Percentiles rank a stretch among this genome's conserved stretches.
Conservation (phyloP, 2,888 invertebrate genomes). For the Calameuta pallipes region DNA sequence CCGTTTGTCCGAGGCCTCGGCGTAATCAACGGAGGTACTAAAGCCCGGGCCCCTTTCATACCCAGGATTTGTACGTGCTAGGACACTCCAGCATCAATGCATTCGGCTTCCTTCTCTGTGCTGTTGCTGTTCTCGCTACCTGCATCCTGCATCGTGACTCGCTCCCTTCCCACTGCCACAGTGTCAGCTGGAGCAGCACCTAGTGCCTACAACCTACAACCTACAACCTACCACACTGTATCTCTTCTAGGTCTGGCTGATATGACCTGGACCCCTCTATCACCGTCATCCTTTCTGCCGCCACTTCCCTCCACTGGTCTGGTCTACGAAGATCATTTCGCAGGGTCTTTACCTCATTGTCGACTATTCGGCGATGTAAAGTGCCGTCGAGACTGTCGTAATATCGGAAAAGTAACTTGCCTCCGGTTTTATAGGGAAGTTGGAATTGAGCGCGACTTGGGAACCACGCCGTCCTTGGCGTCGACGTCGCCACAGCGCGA, state of each 20-base stretch:
- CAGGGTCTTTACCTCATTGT: neutral
- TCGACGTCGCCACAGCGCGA: neutral
- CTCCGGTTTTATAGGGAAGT: neutral
- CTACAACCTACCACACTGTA: neutral
- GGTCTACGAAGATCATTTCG: neutral
- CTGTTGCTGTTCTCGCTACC: neutral
- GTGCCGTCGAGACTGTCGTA: neutral
- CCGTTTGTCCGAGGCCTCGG: constrained; percentile 3
- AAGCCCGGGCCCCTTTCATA: constrained; percentile 6
- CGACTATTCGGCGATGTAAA: neutral
- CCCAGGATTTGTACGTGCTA: neutral
- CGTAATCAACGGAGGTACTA: constrained; percentile 6
- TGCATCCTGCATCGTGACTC: neutral
- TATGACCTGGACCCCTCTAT: neutral
- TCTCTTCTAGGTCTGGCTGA: neutral
- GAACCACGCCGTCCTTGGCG: neutral
- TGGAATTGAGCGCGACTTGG: neutral
- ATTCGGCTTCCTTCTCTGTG: neutral
- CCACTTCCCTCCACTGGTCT: neutral
- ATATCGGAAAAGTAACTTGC: neutral
- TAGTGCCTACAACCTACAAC: too few species aligned
- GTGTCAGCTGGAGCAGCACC: neutral
- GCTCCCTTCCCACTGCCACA: neutral
- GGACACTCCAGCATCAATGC: neutral
- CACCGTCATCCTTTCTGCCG: neutral